These are phyloP conservation scores for Apis florea DNA, from an alignment of 1,140 invertebrate species.

Conservation along the genomic window DNA sequence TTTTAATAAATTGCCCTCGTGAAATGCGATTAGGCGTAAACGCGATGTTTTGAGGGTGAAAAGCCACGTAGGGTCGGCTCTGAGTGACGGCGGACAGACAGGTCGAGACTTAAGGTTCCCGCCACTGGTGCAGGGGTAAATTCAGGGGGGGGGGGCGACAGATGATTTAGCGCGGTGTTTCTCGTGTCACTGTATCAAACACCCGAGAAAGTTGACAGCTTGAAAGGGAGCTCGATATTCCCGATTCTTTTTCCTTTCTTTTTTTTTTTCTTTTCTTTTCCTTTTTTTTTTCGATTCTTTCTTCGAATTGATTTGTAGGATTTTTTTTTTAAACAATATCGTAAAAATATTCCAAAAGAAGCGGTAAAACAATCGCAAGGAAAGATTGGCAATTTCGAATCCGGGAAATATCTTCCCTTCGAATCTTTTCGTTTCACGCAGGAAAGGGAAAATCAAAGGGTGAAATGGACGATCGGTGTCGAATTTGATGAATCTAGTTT, in stretches of 20 bases:
- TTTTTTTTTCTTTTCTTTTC: background rate
- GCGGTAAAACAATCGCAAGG: accelerated
- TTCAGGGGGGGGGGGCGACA: conserved; percentile 61
- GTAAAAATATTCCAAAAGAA: background rate
- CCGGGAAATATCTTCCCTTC: too few relatives aligned
- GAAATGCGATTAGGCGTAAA: conserved; percentile 72
- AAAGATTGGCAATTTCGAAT: too few relatives aligned
- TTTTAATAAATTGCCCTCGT: conserved; percentile 69
- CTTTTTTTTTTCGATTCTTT: too few relatives aligned
- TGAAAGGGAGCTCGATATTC: conserved; percentile 18
- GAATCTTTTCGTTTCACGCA: background rate
- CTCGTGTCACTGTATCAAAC: conserved; percentile 70
- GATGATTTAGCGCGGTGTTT: conserved; percentile 73
- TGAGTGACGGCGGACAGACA: conserved; percentile 75
- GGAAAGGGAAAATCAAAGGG: conserved; percentile 11
- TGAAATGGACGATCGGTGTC: conserved; percentile 58
- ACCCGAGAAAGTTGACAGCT: conserved; percentile 35
- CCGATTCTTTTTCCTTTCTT: background rate
- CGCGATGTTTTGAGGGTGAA: conserved; percentile 68
- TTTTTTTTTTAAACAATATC: too few relatives aligned
- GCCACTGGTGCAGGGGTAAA: conserved; percentile 56
- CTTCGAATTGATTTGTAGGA: too few relatives aligned
- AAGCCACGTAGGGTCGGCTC: conserved; percentile 53
- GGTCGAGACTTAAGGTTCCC: conserved; percentile 70
- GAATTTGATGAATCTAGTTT: conserved; percentile 66